Base-by-base conservation (phyloP, 2,888 invertebrate genomes). In the Drosophila pegasa region DNA sequence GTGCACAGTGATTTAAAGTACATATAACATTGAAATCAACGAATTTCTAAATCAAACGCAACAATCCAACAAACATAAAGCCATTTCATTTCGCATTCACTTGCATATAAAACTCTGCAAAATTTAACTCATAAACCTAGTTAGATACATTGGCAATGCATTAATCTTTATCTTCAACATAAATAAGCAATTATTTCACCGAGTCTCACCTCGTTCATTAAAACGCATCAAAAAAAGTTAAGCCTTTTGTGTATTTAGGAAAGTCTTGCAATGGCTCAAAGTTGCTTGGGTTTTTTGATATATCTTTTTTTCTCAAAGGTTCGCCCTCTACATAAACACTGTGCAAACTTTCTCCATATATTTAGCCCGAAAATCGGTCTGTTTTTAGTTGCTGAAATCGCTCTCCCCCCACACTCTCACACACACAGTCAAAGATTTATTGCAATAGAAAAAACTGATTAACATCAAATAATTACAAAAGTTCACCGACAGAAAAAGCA, bases 391-490 rank as follows among this genome's bases (percentile, higher is more conserved):
- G 68, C 45, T 62, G 48, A 62, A 68, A 61, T 37, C 38, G 16
- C 25, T 9, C 27, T 2, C 27, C 6, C 29, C 47, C 16, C 27
- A 7, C 8, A 5, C 29, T 6, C 31, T 4, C 43, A 22, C 33
- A 33, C 10, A 4, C 20, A 22, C 50, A 43, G 37, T 47, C 41
- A 14, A 67, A 78, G 78, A 86, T 86, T 86, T 83, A 82, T 86
- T 56, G 80, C 80, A 70, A 78, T 66, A 58, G 69, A 57, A 76
- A 75, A 48, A 75, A 71, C 80, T 85, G 88, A 88, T 88, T 88
- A 88, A 87, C 87, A 89, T 89, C 89, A 89, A 89, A 88, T 88
- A 89, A 88, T 88, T 88, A 89, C 88, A 80, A 88, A 88, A 88
- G 85, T 88, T 88, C 75, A 69, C 63, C 72, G 68, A 71, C 84